Evolutionary conservation across 2,113 vertebrate species (phyloP).

Genomic region (Phalacrocorax carbo): DNA sequence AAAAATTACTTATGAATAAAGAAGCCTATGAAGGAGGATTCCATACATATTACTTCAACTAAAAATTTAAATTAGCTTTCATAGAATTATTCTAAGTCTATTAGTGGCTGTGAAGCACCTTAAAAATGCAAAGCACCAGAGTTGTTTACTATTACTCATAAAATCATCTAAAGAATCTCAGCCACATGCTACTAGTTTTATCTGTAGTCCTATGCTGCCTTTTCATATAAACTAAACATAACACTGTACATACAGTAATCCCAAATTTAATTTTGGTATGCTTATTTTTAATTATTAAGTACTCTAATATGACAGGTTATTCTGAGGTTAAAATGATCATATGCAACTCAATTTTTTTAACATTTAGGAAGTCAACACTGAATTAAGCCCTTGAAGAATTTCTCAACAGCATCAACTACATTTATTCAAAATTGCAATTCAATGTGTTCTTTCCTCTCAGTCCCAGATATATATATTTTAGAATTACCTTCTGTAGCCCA

Average conservation of each 20-base stretch:
- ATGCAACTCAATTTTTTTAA: neutral
- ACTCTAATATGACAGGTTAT: neutral
- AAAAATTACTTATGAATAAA: neutral
- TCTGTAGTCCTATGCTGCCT: neutral
- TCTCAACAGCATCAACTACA: neutral
- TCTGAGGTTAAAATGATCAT: neutral
- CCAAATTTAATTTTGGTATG: neutral
- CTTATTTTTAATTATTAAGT: neutral
- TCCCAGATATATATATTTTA: neutral
- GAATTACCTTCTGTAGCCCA: slow-evolving; percentile 77
- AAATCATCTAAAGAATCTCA: neutral
- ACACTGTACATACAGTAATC: neutral
- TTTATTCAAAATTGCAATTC: neutral
- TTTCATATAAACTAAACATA: neutral
- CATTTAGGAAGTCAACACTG: neutral
- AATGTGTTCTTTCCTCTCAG: neutral
- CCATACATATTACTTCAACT: neutral
- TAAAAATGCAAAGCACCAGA: neutral
- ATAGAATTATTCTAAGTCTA: neutral
- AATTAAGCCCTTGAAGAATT: neutral
- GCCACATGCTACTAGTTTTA: neutral
- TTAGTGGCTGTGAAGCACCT: neutral
- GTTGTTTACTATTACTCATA: neutral
- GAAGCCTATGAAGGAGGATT: neutral
- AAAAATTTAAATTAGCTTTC: neutral